Evolutionary conservation across 2,113 vertebrate genomes (phyloP), one percentile per base, ranked within the genome.

Genomic region (Ammodytes dubius): DNA sequence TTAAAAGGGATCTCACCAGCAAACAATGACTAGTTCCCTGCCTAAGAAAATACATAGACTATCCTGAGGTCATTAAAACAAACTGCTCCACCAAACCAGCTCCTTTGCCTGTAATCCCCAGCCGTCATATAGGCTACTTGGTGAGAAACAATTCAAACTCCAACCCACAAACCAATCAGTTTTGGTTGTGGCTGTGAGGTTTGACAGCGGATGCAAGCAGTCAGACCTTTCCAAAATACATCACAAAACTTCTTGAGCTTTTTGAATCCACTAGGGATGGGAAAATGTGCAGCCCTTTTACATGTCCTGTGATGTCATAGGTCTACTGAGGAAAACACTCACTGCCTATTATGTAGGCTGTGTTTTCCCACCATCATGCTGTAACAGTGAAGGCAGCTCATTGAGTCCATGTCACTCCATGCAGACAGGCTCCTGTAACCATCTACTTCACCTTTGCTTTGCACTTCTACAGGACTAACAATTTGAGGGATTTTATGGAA

Each of bases 81-180:
- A 81, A 79, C 65, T 63, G 54, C 68, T 80, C 71, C 65, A 79
- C 53, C 52, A 79, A 80, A 82, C 79, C 53, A 57, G 66, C 72
- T 90, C 86, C 86, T 82, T 70, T 83, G 73, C 27, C 57, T 78
- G 69, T 17, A 1, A 42, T 70, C 37, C 54, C 73, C 77, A 14
- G 61, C 74, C 77, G 71, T 63, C 61, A 47, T 27, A 27, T 27
- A 27, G 27, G 27, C 6, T 27, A 74, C 60, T 45, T 59, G 53
- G 78, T 72, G 63, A 88, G 73, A 92, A 88, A 79, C 63, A 70
- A 77, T 78, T n/a, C n/a, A n/a, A 67, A 82, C 73, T 78, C 72
- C 52, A 73, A 77, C 75, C 27, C 87, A 85, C 82, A 72, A 79
- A 79, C 84, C 87, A 76, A 35, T 59, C 45, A 63, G 52, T 78